phyloP scores from a whole-genome alignment of 2,888 invertebrate species.

The Agrypnus murinus region DNA sequence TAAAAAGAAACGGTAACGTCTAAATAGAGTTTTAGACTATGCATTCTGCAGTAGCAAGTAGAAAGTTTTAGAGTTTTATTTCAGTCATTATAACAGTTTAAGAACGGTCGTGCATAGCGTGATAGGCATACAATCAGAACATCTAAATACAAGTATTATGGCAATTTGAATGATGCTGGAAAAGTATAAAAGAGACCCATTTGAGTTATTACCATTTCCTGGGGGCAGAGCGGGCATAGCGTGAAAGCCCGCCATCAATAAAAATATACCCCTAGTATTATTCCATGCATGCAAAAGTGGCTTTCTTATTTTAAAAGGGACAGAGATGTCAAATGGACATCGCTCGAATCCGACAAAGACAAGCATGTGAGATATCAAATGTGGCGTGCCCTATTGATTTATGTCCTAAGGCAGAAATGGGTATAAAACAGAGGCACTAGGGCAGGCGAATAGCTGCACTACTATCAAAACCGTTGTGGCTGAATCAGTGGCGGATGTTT shows the following conservation, averaged over 20 bases:
- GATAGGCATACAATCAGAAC: conserved; percentile 37
- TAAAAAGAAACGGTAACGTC: not conserved
- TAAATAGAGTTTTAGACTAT: not conserved
- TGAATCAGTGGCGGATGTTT: conserved; percentile 25
- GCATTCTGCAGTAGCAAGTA: not conserved
- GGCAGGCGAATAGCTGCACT: conserved; percentile 51
- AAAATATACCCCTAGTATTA: conserved; percentile 54
- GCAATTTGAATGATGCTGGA: conserved; percentile 53
- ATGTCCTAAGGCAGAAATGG: conserved; percentile 50
- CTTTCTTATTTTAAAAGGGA: conserved; percentile 52
- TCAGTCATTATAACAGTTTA: conserved; percentile 20
- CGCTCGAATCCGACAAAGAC: conserved; percentile 41
- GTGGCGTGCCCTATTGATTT: conserved; percentile 56
- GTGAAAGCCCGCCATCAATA: conserved; percentile 58
- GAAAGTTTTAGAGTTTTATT: conserved; percentile 11
- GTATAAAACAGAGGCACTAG: conserved; percentile 52
- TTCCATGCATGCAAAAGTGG: conserved; percentile 54
- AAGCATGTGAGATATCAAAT: conserved; percentile 54
- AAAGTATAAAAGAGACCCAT: conserved; percentile 51
- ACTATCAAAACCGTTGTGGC: conserved; percentile 30
- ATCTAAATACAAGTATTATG: conserved; percentile 46
- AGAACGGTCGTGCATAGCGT: conserved; percentile 33
- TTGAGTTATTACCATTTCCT: conserved; percentile 56
- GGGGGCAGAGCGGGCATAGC: conserved; percentile 52
- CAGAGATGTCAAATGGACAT: conserved; percentile 51